Base-by-base conservation (phyloP, 2,888 invertebrate species). In the Serripes groenlandicus region DNA sequence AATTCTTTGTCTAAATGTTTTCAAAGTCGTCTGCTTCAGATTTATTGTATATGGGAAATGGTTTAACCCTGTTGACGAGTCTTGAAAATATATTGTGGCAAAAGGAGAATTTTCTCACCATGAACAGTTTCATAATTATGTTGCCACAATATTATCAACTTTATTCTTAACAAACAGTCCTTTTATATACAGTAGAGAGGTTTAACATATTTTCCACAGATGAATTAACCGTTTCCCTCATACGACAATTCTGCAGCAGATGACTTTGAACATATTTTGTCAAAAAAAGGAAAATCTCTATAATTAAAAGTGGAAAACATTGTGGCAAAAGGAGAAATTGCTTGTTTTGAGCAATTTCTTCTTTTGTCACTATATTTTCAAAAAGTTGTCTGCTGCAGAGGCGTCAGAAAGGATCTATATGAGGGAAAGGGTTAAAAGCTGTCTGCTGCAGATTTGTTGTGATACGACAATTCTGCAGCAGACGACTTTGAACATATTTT, bases 41-140 rank as follows among this genome's bases (percentile, higher is more conserved):
- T 11, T 42, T 42, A n/a, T 42, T 42, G 42, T 42, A 7, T 42
- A 11, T 42, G 42, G 42, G 7, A 42, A 42, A 42, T 7, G 15
- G 42, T 42, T 42, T 11, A 42, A 7, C 42, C 42, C 15, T 42
- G 7, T 15, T 15, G 15, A 42, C 42, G 15, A 42, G 42, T 15
- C 42, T 15, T 42, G 42, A 15, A 15, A 42, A 56, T 15, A 56
- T n/a, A 56, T n/a, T 56, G 23, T 56, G 56, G 23, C 5, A 56
- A 56, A 56, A 56, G 56, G 23, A 56, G 56, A 56, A 56, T 15
- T 56, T 56, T 9, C 56, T 56, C 56, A n/a, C n/a, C 9, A 56
- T n/a, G 56, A 56, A n/a, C 56, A n/a, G n/a, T 42, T 42, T 42
- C 42, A n/a, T n/a, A n/a, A n/a, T 42, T 15, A 7, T 42, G 7